A percentile compares a stretch with the other conserved stretches of the same genome.
Conservation (phyloP, 2,888 invertebrate genomes). For the Gandaritis pyraliata region DNA sequence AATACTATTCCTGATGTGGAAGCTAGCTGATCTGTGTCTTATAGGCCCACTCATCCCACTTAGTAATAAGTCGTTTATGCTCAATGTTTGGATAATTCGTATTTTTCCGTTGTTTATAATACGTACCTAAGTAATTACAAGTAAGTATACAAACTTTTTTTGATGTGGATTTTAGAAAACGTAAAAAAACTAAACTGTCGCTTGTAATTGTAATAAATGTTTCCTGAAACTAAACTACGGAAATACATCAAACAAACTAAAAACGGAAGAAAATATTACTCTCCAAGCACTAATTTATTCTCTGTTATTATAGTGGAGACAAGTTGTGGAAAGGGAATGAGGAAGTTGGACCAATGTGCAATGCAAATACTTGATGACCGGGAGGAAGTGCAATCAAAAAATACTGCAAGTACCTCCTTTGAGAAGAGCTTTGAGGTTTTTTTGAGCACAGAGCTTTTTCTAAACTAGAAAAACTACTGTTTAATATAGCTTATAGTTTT, state of each 20-base stretch:
- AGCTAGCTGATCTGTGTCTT: background rate
- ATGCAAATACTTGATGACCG: background rate
- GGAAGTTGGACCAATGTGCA: constrained; percentile 6
- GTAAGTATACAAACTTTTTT: no score
- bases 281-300: constrained; percentile 23
- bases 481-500: no score
- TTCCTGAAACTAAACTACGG: constrained; percentile 4
- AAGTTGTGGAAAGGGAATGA: constrained; percentile 16
- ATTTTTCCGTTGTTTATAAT: no score
- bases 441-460: no score
- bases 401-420: background rate
- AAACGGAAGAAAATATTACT: constrained; percentile 22
- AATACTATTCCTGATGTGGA: background rate
- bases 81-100: background rate
- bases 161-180: no score
- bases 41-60: constrained; percentile 5
- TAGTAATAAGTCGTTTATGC: constrained; percentile 3
- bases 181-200: background rate
- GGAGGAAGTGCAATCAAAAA: background rate
- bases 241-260: constrained; percentile 22
- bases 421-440: no score
- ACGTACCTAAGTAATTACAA: no score
- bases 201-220: constrained; percentile 11
- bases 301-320: constrained; percentile 25
- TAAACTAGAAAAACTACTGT: no score